A percentile compares a stretch with the other conserved stretches of the same genome.
Conservation (phyloP, 2,888 invertebrate species). For the Antheraea assamensis region DNA sequence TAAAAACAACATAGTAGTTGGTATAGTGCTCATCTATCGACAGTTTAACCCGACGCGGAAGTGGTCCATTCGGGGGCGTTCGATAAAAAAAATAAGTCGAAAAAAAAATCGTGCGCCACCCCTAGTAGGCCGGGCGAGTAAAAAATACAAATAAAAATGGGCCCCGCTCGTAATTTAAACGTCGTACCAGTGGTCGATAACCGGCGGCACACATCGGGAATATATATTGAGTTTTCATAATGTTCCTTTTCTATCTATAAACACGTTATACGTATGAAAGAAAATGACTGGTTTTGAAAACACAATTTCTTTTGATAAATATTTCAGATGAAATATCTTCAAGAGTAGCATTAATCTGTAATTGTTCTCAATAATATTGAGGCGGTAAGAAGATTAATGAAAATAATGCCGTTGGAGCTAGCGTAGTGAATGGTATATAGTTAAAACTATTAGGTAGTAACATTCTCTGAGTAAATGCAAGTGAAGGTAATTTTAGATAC, state of each 20-base stretch:
- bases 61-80: slow-evolving; percentile 56
- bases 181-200: slow-evolving; percentile 73
- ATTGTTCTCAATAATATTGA: too few relatives aligned
- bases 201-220: slow-evolving; percentile 49
- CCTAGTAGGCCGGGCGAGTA: slow-evolving; percentile 72
- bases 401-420: too few relatives aligned
- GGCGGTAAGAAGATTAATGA: too few relatives aligned
- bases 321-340: too few relatives aligned
- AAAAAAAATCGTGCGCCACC: slow-evolving; percentile 72
- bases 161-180: slow-evolving; percentile 78
- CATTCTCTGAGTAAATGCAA: too few relatives aligned
- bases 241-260: slow-evolving; percentile 23
- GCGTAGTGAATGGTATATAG: too few relatives aligned
- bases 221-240: slow-evolving; percentile 32
- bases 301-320: neutral
- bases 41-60: slow-evolving; percentile 67
- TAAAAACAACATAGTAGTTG: slow-evolving; percentile 22
- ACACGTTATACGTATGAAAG: neutral
- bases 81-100: slow-evolving; percentile 59
- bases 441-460: too few relatives aligned
- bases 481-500: too few relatives aligned
- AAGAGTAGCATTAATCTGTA: too few relatives aligned
- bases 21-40: slow-evolving; percentile 52
- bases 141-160: slow-evolving; percentile 72
- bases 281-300: neutral